Evolutionary conservation across 2,797 vertebrate species (phyloP), one percentile per base, ranked within the genome.

Genomic region (Danio aesculapii): DNA sequence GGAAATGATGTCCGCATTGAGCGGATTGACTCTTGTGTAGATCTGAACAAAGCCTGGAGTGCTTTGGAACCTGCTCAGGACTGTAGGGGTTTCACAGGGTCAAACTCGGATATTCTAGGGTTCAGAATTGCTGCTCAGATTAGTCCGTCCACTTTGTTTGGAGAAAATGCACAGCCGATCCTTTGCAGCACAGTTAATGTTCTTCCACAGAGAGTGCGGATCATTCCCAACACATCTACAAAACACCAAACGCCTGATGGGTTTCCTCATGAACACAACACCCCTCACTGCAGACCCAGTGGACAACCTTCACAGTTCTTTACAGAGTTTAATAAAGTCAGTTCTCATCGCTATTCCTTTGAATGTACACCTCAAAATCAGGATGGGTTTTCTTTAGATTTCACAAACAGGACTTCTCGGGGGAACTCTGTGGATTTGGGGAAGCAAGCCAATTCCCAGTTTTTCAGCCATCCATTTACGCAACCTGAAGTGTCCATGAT

Each of bases 11-110:
- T 82, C 0, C 91, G 87, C 7, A 88, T 90, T 70, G 92, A 93
- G 53, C 87, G 92, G 69, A 75, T 91, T 0, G 92, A 94, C 84
- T 92, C 93, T 82, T 90, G 90, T 87, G 88, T 90, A 0, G 89
- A 93, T 70, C 92, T 93, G 14, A 92, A 93, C 83, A 81, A 82
- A 41, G 91, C 92, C 13, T 93, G 92, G 94, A 92, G 92, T 77
- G 88, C 90, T 70, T 89, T 89, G 0, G 92, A 91, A 75, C 85
- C 87, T n/a, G 75, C 83, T 7, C 84, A 86, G 39, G 86, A 82
- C 84, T 84, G 83, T 75, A 86, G 86, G 41, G 87, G 77, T 75
- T 77, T 80, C 19, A 92, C 90, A 44, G 86, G 86, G 69, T 74
- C 81, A 52, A 83, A 86, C 80, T 85, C 79, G n/a, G 80, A 87